Conservation (phyloP, 1,140 invertebrate genomes). For the Saccostrea glomerata region DNA sequence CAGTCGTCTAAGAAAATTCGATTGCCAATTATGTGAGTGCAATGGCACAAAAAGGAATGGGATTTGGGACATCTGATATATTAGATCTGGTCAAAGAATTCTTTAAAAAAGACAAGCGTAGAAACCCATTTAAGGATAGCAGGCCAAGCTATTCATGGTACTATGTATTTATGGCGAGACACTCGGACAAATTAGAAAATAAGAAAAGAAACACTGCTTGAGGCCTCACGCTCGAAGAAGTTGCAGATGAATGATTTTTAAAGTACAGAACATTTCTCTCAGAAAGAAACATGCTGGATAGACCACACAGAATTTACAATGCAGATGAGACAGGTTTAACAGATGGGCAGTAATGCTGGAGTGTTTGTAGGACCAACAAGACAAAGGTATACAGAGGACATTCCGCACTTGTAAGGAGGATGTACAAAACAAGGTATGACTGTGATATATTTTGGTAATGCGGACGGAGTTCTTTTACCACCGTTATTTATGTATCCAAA, state of each 20-base stretch:
- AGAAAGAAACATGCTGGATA: background rate
- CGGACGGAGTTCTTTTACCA: slow-evolving; percentile 39
- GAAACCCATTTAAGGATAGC: slow-evolving; percentile 25
- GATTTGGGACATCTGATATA: background rate
- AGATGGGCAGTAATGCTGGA: too few relatives aligned
- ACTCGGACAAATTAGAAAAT: background rate
- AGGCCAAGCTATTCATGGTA: background rate
- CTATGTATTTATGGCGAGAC: background rate
- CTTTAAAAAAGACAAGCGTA: slow-evolving; percentile 13
- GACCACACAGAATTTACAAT: slow-evolving; percentile 26
- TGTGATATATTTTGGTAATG: slow-evolving; percentile 48
- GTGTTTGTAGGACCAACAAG: background rate
- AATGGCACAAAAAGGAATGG: slow-evolving; percentile 10
- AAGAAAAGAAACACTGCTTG: slow-evolving; percentile 25
- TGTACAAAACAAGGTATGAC: slow-evolving; percentile 47
- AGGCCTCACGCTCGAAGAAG: background rate
- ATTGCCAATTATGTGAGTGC: slow-evolving; percentile 1
- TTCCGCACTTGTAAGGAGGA: background rate
- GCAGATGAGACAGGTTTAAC: background rate
- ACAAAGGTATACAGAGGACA: background rate
- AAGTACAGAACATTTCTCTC: background rate
- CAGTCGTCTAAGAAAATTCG: background rate
- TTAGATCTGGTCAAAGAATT: background rate
- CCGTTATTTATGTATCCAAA: slow-evolving; percentile 52
- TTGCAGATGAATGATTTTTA: background rate